phyloP scores from a whole-genome alignment of 1,140 invertebrate species.

The Heliconius hermathena region DNA sequence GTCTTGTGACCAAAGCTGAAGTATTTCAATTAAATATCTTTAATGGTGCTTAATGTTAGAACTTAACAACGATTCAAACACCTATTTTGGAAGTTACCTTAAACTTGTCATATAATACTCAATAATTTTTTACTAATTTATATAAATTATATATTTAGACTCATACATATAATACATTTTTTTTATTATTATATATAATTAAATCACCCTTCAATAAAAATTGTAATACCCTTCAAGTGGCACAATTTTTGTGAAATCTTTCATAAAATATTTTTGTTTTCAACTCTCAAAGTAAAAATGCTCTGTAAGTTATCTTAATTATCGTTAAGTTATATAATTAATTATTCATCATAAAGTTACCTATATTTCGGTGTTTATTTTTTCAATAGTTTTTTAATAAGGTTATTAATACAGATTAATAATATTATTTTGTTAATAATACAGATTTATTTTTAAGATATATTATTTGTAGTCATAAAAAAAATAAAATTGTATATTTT shows the following conservation, averaged over 20 bases:
- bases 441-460: not conserved
- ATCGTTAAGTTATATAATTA: not conserved
- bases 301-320: not conserved
- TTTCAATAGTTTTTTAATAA: not conserved
- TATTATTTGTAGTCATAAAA: not conserved
- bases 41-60: not conserved
- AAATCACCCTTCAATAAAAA: no score
- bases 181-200: no score
- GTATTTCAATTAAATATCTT: not conserved
- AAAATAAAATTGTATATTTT: no score
- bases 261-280: not conserved
- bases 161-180: no score
- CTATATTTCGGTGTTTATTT: not conserved
- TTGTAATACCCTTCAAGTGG: no score
- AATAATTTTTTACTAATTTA: not conserved
- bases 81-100: not conserved
- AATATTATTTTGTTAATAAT: no score
- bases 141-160: no score
- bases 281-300: not conserved
- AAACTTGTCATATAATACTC: conserved; percentile 10
- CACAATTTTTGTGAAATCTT: not conserved
- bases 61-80: not conserved
- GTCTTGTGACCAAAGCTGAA: not conserved
- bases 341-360: not conserved
- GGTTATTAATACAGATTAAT: not conserved